These are phyloP conservation scores for Falco concolor DNA, from an alignment of 2,797 vertebrate genomes.

Conservation along the genomic window DNA sequence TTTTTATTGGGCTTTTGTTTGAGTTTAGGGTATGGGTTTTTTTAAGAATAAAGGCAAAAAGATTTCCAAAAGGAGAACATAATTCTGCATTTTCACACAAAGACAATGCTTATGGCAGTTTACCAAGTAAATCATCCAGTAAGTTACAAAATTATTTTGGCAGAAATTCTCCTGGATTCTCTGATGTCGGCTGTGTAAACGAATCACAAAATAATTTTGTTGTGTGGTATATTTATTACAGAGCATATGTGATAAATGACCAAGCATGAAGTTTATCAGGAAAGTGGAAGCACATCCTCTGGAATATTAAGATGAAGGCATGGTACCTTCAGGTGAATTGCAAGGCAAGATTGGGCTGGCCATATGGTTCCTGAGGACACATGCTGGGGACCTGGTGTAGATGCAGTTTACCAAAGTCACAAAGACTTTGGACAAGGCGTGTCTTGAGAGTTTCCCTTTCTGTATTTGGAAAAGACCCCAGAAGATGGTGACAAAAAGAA, in stretches of 20 bases:
- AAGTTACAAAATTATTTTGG: background rate
- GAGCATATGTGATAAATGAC: background rate
- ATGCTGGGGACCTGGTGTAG: background rate
- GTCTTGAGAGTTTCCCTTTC: background rate
- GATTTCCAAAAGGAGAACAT: background rate
- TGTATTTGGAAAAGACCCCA: background rate
- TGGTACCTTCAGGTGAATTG: background rate
- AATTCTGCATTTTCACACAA: background rate
- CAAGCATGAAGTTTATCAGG: background rate
- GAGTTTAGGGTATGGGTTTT: background rate
- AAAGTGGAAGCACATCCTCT: background rate
- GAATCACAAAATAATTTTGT: background rate
- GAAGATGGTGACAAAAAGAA: background rate
- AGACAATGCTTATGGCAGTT: background rate
- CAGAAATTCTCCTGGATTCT: background rate
- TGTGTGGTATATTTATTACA: background rate
- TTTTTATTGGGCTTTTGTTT: background rate
- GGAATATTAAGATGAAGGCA: background rate
- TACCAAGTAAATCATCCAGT: background rate
- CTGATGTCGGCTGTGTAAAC: background rate
- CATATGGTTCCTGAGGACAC: background rate
- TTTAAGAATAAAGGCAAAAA: background rate
- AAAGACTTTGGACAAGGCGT: background rate
- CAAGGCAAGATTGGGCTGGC: background rate
- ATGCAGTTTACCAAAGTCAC: background rate